A percentile compares a stretch with the other conserved stretches of the same genome.
Conservation (phyloP, 53 echinoderm and acorn worm species). For the Holothuria scabra region DNA sequence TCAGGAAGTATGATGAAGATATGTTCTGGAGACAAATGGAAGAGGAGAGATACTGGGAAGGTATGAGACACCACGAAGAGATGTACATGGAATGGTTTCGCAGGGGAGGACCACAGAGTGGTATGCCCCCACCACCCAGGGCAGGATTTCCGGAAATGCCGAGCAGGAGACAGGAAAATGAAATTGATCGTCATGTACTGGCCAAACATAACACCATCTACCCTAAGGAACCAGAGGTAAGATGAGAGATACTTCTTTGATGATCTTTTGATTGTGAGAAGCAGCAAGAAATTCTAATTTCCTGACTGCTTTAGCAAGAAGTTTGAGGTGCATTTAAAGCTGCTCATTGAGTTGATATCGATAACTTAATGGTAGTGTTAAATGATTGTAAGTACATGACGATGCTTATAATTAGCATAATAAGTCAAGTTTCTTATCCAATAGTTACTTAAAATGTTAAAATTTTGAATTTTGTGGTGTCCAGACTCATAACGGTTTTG, state of each 20-base stretch:
- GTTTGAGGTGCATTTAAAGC: no score
- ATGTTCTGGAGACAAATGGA: constrained; percentile 97
- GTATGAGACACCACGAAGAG: constrained; percentile 87
- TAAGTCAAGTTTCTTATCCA: no score
- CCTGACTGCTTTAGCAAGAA: no score
- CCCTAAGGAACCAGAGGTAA: constrained; percentile 91
- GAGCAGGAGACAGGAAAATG: constrained; percentile 85
- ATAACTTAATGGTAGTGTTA: no score
- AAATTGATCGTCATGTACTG: constrained; percentile 95
- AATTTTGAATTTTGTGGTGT: no score
- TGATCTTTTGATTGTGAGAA: background rate
- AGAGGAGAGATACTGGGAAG: constrained; percentile 96
- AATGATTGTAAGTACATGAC: no score
- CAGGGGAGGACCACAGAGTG: constrained; percentile 88
- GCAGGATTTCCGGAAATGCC: constrained; percentile 58
- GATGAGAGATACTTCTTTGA: background rate
- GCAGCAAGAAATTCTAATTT: background rate
- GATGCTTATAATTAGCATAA: no score
- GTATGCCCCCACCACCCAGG: constrained; percentile 74
- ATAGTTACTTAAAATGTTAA: no score
- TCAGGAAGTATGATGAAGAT: constrained; percentile 95
- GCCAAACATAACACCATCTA: constrained; percentile 92
- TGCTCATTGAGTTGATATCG: no score
- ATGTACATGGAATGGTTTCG: constrained; percentile 99
- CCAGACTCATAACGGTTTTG: no score